Base-by-base conservation (phyloP, 2,797 vertebrate genomes). In the Lithobates pipiens region DNA sequence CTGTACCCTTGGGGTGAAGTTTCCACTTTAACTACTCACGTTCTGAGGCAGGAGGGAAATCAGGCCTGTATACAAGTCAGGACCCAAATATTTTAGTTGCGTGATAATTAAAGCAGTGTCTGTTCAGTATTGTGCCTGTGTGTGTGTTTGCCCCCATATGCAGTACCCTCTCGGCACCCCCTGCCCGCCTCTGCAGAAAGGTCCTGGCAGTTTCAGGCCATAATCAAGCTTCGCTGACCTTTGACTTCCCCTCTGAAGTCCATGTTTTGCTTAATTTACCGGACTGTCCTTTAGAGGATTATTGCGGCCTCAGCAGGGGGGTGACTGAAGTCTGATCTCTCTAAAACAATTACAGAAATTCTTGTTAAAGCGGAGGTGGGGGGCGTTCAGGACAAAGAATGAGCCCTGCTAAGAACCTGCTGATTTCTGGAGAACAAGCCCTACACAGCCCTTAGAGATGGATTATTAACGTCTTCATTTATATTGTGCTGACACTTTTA, bases 241-340 rank as follows among this genome's bases (percentile, higher is more conserved):
- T 42, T 70, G 42, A 21, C 29, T 44, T 39, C 74, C 42, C 34
- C 46, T 27, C 61, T 54, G 27, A 36, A 67, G 23, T 5, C 4
- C 23, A 5, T 77, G 82, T 83, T 83, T 83, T 76, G 25, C 73
- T 83, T 83, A 68, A 57, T 83, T 83, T 54, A 27, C 13, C 65
- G 44, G 18, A 15, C 25, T 18, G 21, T 71, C 32, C 29, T 75
- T 69, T 32, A 39, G 29, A 39, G 23, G 82, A 70, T 83, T 83
- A 83, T 69, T 34, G 13, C 65, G 11, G 61, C 34, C 36, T 39
- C 50, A 8, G 79, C 11, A 39, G 71, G 57, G 69, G 67, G 36
- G 11, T 25, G 1, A 65, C 61, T 65, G 78, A 44, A 25, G 13
- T 82, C 32, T 80, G 29, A 61, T 80, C 32, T 61, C 16, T 39